Evolutionary conservation across 2,797 vertebrate genomes (phyloP).

Genomic region (Muscicapa striata): DNA sequence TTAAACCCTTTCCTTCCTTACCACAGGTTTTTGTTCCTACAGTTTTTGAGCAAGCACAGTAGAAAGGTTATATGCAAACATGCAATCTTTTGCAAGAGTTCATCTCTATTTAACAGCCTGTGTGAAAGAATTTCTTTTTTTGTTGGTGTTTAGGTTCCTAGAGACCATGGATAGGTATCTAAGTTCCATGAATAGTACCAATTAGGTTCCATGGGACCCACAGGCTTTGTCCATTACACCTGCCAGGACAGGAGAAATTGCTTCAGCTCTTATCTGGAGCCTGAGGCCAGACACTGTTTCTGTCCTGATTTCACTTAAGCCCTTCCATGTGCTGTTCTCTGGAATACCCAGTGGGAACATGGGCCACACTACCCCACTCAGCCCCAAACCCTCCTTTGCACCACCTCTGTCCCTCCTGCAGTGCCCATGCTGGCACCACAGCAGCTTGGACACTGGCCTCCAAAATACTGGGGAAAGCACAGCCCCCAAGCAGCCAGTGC

Average conservation of each 20-base stretch:
- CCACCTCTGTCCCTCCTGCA: not conserved
- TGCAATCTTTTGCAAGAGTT: not conserved
- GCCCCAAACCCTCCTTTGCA: not conserved
- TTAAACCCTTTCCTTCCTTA: not conserved
- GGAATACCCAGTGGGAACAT: not conserved
- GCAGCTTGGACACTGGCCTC: not conserved
- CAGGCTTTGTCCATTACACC: not conserved
- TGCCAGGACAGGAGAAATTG: not conserved
- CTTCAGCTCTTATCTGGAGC: not conserved
- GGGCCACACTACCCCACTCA: rapidly evolving
- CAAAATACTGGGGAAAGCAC: not conserved
- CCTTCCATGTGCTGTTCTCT: not conserved
- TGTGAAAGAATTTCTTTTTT: not conserved
- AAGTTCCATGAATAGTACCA: too few relatives aligned
- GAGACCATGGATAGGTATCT: not conserved
- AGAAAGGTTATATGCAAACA: not conserved
- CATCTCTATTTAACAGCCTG: not conserved
- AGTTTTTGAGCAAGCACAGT: not conserved
- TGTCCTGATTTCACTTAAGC: not conserved
- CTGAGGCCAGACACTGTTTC: not conserved
- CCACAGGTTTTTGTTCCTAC: not conserved
- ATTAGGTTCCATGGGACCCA: too few relatives aligned
- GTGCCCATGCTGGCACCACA: not conserved
- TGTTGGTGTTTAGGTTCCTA: not conserved
- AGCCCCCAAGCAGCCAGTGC: not conserved